Conservation (phyloP, 2,797 vertebrate genomes). For the Protosalanx chinensis region DNA sequence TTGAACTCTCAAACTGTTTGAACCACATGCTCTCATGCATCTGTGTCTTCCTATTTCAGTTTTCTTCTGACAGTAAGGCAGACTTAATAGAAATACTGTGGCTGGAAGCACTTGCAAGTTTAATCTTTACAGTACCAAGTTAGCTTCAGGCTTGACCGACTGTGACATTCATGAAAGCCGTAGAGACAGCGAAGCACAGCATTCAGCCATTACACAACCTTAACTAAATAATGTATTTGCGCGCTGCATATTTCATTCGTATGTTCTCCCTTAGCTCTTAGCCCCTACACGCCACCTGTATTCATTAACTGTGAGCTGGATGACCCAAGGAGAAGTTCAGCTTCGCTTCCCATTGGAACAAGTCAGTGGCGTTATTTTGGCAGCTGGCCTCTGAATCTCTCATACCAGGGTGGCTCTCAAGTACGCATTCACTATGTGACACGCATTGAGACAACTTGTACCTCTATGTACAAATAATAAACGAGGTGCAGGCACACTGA, state of each 20-base stretch:
- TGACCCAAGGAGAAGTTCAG: conserved; percentile 13
- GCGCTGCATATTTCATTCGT: conserved; percentile 58
- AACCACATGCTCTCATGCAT: background rate
- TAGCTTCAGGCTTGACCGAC: conserved; percentile 56
- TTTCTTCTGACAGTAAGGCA: background rate
- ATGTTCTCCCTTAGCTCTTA: conserved; percentile 34
- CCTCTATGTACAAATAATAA: too few species aligned
- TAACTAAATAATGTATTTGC: conserved; percentile 58
- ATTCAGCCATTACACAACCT: conserved; percentile 49
- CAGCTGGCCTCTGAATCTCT: background rate
- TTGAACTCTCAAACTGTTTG: background rate
- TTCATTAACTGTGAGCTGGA: conserved; percentile 14
- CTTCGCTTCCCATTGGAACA: too few species aligned
- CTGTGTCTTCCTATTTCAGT: too few species aligned
- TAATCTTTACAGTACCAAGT: conserved; percentile 38
- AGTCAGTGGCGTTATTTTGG: too few species aligned
- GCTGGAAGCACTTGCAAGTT: background rate
- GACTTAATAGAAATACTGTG: background rate
- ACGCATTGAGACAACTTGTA: too few species aligned
- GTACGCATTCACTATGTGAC: too few species aligned
- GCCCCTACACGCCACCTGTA: conserved; percentile 24
- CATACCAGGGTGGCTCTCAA: too few species aligned
- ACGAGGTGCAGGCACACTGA: too few species aligned
- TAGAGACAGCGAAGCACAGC: conserved; percentile 43
- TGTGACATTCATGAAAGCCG: conserved; percentile 53